A percentile compares a stretch with the other conserved stretches of the same genome.
phyloP scores from a whole-genome alignment of 2,113 vertebrate genomes.

The Malurus cyaneus region DNA sequence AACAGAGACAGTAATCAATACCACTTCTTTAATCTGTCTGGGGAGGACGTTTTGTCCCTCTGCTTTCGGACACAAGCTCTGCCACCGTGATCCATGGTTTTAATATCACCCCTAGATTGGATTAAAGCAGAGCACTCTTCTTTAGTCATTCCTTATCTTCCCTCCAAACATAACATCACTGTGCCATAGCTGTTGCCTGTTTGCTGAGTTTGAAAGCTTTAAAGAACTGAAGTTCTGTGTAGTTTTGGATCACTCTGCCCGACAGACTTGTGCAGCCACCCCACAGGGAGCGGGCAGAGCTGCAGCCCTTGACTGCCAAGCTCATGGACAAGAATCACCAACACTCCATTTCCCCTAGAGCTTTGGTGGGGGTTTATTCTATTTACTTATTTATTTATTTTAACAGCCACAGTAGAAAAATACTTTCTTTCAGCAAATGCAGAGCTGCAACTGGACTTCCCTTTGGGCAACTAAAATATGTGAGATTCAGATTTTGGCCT shows the following conservation, averaged over 20 bases:
- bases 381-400: not conserved
- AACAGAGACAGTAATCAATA: slow-evolving; percentile 14
- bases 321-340: rapidly evolving
- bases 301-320: rapidly evolving
- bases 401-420: not conserved
- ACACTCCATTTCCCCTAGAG: not conserved
- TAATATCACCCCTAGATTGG: not conserved
- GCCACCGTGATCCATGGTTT: not conserved
- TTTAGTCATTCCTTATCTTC: not conserved
- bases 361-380: not conserved
- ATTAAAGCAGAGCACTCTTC: not conserved
- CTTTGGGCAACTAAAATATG: not conserved
- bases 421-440: not conserved
- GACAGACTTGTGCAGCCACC: not conserved
- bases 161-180: not conserved
- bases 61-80: not conserved
- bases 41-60: not conserved
- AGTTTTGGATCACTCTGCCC: not conserved
- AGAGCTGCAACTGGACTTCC: not conserved
- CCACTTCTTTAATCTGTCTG: not conserved
- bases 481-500: not conserved
- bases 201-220: not conserved
- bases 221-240: not conserved
- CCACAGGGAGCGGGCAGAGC: rapidly evolving
- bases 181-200: not conserved